These are phyloP conservation scores for Perdita meconis DNA, from an alignment of 2,888 invertebrate species.

Conservation along the genomic window DNA sequence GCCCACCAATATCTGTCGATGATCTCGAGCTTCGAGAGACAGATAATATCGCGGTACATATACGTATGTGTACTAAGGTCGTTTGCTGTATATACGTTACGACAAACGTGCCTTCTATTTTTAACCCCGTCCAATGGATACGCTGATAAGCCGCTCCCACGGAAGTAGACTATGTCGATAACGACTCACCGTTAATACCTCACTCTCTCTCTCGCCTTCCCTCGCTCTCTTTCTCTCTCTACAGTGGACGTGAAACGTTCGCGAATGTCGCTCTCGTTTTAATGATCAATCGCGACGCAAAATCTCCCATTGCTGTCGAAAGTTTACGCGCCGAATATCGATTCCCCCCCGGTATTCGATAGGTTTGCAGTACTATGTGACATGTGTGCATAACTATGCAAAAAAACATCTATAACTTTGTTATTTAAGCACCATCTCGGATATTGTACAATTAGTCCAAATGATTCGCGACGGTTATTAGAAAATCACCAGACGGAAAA, in stretches of 20 bases:
- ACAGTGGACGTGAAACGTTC: not conserved
- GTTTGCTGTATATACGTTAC: conserved; percentile 8
- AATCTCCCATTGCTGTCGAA: not conserved
- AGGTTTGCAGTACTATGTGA: no score
- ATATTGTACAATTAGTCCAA: no score
- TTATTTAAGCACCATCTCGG: no score
- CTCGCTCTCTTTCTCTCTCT: no score
- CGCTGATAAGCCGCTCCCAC: conserved; percentile 56
- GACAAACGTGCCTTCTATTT: conserved; percentile 52
- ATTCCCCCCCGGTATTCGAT: not conserved
- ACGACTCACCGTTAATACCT: conserved; percentile 20
- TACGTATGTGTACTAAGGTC: conserved; percentile 19
- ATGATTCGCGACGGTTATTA: no score
- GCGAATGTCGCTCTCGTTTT: conserved; percentile 6
- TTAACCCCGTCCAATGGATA: conserved; percentile 43
- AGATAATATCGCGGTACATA: conserved; percentile 29
- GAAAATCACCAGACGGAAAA: no score
- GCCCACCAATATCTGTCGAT: conserved; percentile 35
- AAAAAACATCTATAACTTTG: no score
- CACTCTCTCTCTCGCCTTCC: no score
- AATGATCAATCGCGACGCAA: conserved; percentile 13
- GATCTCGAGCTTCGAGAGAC: conserved; percentile 30
- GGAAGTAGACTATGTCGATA: conserved; percentile 55
- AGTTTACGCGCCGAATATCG: not conserved
- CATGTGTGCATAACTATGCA: no score